A percentile compares a stretch with the other conserved stretches of the same genome.
phyloP scores from a whole-genome alignment of 2,113 vertebrate species.

The Columba janthina region DNA sequence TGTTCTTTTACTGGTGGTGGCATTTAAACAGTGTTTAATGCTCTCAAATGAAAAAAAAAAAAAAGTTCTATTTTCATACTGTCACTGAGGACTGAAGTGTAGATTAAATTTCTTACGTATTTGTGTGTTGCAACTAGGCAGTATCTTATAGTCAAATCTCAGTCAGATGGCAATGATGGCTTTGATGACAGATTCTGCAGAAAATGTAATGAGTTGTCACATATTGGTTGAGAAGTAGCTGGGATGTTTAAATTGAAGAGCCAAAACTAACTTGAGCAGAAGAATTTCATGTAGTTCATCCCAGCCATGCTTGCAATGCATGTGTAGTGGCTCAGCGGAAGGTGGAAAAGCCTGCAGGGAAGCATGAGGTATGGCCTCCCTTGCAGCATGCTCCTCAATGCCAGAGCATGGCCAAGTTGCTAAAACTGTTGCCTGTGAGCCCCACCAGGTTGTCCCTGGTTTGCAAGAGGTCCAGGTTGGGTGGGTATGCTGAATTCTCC shows the following conservation, averaged over 20 bases:
- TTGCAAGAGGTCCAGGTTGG: not conserved
- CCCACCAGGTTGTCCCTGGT: too few species aligned
- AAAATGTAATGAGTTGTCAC: constrained; percentile 26
- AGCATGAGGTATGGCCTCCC: not conserved
- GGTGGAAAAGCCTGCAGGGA: not conserved
- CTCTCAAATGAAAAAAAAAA: not conserved
- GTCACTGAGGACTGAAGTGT: not conserved
- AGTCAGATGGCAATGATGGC: not conserved
- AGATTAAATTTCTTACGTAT: constrained; percentile 32
- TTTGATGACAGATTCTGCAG: not conserved
- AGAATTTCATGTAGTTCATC: not conserved
- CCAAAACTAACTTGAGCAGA: not conserved
- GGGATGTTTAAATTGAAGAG: not conserved
- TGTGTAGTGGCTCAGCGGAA: rapidly evolving
- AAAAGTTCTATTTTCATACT: constrained; percentile 35
- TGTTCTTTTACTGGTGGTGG: not conserved
- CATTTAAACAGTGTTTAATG: not conserved
- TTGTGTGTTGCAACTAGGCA: constrained; percentile 7
- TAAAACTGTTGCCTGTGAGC: rapidly evolving
- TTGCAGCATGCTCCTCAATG: not conserved
- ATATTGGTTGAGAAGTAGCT: not conserved
- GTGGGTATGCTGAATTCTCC: not conserved
- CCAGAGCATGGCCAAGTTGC: not conserved
- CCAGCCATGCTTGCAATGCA: not conserved
- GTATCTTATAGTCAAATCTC: not conserved